Conservation (phyloP, 2,113 vertebrate species). For the Austrofundulus limnaeus region DNA sequence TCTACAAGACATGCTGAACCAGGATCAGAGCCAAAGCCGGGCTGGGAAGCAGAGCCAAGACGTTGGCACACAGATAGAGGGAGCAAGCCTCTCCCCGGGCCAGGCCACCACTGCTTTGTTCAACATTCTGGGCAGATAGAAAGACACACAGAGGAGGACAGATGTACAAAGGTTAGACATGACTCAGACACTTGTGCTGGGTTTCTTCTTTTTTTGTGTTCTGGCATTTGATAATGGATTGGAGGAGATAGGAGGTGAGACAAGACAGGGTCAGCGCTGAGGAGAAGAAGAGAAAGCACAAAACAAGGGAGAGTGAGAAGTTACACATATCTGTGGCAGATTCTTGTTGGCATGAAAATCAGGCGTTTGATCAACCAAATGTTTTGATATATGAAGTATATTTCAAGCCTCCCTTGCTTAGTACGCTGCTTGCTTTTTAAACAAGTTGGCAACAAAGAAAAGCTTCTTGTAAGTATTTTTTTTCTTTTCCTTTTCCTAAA, state of each 20-base stretch:
- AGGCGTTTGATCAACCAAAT: slow-evolving; percentile 54
- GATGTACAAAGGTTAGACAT: slow-evolving; percentile 69
- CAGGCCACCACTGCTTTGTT: slow-evolving; percentile 49
- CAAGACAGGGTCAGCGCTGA: slow-evolving; percentile 31
- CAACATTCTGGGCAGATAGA: slow-evolving; percentile 55
- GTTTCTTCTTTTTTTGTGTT: slow-evolving; percentile 40
- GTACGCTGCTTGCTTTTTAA: slow-evolving; percentile 53
- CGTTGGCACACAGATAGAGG: slow-evolving; percentile 59
- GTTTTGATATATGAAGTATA: slow-evolving; percentile 58
- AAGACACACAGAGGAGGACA: slow-evolving; percentile 54
- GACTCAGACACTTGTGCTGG: slow-evolving; percentile 49
- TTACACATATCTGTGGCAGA: slow-evolving; percentile 29
- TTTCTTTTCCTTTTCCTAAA: slow-evolving; percentile 22
- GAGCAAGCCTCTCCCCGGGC: slow-evolving; percentile 59
- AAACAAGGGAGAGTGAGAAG: slow-evolving; percentile 33
- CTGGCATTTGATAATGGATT: slow-evolving; percentile 53
- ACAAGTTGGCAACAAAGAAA: slow-evolving; percentile 65
- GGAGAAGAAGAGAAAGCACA: slow-evolving; percentile 11
- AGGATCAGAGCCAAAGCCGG: slow-evolving; percentile 68
- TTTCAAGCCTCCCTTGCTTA: slow-evolving; percentile 50
- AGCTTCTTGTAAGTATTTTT: slow-evolving; percentile 51
- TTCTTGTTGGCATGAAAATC: slow-evolving; percentile 41
- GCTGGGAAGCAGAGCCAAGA: slow-evolving; percentile 67
- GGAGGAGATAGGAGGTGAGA: slow-evolving; percentile 24
- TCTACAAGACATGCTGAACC: slow-evolving; percentile 74